phyloP scores from a whole-genome alignment of 2,113 vertebrate genomes.

The Thryonomys swinderianus region DNA sequence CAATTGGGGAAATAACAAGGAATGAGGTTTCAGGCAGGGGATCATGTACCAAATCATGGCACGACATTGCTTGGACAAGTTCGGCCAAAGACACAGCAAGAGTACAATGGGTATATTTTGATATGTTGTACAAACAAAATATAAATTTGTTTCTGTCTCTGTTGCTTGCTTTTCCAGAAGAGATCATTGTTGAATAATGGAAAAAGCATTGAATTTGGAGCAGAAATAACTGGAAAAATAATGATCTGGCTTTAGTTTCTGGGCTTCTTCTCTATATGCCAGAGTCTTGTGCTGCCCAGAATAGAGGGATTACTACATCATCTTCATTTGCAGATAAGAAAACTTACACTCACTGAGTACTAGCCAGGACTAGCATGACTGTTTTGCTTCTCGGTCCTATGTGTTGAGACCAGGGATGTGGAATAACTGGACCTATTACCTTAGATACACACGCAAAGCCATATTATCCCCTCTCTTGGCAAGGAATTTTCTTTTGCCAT shows the following conservation, averaged over 20 bases:
- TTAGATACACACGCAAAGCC: neutral
- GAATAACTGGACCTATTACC: neutral
- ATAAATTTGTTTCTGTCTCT: constrained; percentile 4
- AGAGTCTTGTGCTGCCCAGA: neutral
- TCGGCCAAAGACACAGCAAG: neutral
- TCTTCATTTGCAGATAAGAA: neutral
- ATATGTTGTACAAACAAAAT: neutral
- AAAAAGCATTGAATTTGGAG: neutral
- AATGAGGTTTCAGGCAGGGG: neutral
- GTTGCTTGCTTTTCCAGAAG: constrained; percentile 35
- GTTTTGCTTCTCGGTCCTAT: neutral
- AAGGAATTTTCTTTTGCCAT: neutral
- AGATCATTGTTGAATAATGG: constrained; percentile 23
- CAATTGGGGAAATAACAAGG: neutral
- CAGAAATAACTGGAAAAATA: neutral
- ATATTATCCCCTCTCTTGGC: neutral
- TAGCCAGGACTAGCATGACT: neutral
- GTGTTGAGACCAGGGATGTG: neutral
- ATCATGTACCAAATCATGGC: neutral
- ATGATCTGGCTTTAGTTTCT: neutral
- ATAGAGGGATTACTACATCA: neutral
- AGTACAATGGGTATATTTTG: neutral
- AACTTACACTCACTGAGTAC: neutral
- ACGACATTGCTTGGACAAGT: neutral
- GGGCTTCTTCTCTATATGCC: neutral